phyloP scores from a whole-genome alignment of 1,140 invertebrate species.

The Pseudomyrmex pallidus region DNA sequence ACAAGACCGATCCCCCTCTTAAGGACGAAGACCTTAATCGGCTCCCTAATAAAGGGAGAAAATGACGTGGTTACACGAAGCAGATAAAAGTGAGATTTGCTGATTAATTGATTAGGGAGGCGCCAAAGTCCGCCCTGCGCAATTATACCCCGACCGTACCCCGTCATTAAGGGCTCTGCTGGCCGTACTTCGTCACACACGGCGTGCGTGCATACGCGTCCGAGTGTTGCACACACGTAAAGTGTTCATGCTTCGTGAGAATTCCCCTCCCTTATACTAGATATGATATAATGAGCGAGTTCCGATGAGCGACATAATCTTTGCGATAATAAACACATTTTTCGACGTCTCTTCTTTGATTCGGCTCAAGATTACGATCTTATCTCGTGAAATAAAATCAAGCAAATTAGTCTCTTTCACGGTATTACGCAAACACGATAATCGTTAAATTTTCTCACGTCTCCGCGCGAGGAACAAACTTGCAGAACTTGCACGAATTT shows the following conservation, averaged over 20 bases:
- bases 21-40: conserved; percentile 65
- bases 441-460: too few species aligned
- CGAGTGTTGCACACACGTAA: conserved; percentile 3
- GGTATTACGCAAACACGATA: too few species aligned
- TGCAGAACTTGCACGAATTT: too few species aligned
- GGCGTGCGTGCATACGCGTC: conserved; percentile 2
- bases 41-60: conserved; percentile 74
- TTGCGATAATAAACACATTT: background rate
- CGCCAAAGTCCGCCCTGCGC: conserved; percentile 77
- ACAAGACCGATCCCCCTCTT: conserved; percentile 11
- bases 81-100: conserved; percentile 79
- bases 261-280: background rate
- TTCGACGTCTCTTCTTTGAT: conserved; percentile 17
- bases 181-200: conserved; percentile 32
- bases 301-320: conserved; percentile 19
- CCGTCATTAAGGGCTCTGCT: conserved; percentile 76
- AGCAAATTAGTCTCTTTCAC: too few species aligned
- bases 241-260: conserved; percentile 73
- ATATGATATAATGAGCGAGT: background rate
- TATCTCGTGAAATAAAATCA: background rate
- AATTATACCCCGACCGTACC: conserved; percentile 76
- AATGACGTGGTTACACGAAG: conserved; percentile 67
- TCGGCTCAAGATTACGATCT: background rate
- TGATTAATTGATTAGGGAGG: conserved; percentile 84
- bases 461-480: too few species aligned